Percentiles rank a stretch among this genome's conserved stretches.
These are phyloP conservation scores for Rhea americana DNA, from an alignment of 2,113 vertebrate species.

Conservation along the genomic window DNA sequence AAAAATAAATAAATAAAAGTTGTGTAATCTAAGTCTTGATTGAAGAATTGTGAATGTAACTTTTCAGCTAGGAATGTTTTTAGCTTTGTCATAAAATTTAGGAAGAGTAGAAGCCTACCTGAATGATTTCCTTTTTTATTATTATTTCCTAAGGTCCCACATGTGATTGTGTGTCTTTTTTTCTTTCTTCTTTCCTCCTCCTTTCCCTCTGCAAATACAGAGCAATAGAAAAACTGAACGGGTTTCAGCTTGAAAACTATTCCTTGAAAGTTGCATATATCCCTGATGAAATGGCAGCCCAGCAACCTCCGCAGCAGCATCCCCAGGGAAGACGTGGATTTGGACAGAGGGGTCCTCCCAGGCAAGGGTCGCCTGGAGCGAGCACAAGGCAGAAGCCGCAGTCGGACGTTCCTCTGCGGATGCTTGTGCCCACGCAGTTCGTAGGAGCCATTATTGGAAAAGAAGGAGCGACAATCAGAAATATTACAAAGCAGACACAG, in stretches of 20 bases:
- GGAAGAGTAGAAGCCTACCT: not conserved
- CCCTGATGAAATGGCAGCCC: conserved; percentile 88
- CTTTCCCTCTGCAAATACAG: conserved; percentile 69
- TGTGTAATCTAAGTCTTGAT: conserved; percentile 1
- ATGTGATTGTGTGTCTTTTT: not conserved
- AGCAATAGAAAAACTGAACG: conserved; percentile 96
- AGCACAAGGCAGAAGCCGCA: conserved; percentile 88
- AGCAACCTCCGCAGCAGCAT: conserved; percentile 70
- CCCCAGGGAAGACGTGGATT: conserved; percentile 85
- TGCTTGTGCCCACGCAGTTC: conserved; percentile 96
- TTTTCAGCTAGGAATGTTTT: not conserved
- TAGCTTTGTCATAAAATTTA: not conserved
- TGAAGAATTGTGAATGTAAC: not conserved
- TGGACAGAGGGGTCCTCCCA: conserved; percentile 85
- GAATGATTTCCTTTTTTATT: not conserved
- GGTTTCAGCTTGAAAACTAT: conserved; percentile 93
- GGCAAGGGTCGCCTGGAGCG: conserved; percentile 87
- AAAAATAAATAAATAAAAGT: not conserved
- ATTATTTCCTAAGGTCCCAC: not conserved
- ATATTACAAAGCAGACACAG: conserved; percentile 98
- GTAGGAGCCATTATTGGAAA: conserved; percentile 98
- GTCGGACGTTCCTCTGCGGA: conserved; percentile 90
- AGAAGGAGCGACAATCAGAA: conserved; percentile 96
- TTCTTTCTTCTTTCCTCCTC: not conserved
- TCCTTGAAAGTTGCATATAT: conserved; percentile 96